A percentile compares a stretch with the other conserved stretches of the same genome.
These are phyloP conservation scores for Dryobota labecula DNA, from an alignment of 2,888 invertebrate genomes.

Conservation along the genomic window DNA sequence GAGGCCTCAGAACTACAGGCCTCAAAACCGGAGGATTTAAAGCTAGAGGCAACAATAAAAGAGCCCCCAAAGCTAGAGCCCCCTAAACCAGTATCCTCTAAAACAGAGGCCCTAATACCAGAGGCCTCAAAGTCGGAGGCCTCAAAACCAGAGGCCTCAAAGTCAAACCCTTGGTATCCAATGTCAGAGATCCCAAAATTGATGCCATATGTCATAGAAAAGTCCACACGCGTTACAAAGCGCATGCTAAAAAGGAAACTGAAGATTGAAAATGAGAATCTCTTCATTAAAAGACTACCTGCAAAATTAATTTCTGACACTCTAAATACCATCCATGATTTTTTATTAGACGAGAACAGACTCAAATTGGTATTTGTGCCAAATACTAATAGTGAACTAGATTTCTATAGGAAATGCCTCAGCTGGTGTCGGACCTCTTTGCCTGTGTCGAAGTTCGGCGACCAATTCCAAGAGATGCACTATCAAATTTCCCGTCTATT, in stretches of 20 bases:
- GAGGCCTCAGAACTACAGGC: background rate
- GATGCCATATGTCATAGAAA: background rate
- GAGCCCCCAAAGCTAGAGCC: background rate
- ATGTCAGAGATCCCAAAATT: background rate
- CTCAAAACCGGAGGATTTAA: background rate
- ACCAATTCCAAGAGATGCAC: background rate
- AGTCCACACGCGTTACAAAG: background rate
- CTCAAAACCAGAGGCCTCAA: background rate
- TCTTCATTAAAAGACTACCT: background rate
- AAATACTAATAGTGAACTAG: background rate
- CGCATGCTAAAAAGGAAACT: background rate
- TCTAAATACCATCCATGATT: background rate
- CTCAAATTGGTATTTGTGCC: background rate
- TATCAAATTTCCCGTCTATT: background rate
- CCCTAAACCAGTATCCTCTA: rapidly evolving
- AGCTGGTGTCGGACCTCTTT: background rate
- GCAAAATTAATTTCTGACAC: background rate
- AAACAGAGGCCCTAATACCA: too few relatives aligned
- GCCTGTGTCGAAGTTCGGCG: background rate
- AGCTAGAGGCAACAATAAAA: background rate
- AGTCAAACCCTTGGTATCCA: background rate
- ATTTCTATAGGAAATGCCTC: constrained; percentile 7
- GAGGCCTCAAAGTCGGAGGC: background rate
- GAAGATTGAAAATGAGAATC: background rate
- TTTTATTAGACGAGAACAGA: constrained; percentile 4